Base-by-base conservation (phyloP, 2,888 invertebrate species). In the Protonemura montana region DNA sequence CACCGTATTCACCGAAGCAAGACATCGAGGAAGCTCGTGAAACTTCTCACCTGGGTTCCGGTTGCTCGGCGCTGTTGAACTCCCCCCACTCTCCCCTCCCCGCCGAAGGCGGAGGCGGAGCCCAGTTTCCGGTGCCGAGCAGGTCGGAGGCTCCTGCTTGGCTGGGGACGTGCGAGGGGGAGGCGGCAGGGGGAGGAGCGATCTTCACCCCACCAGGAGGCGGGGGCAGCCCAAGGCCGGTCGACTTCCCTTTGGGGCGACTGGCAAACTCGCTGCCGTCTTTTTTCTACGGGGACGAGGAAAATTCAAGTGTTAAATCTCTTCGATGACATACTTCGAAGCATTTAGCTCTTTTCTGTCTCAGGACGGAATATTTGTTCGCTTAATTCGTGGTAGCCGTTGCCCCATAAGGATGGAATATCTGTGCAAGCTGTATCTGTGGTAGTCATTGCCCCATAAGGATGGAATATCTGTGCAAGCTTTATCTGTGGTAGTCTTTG, bases 201-300 rank as follows among this genome's bases (percentile, higher is more conserved):
- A 96, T 93, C 91, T 95, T 95, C 0, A 95, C 94, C 0, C 95
- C 92, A 0, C 97, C 96, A 13, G 98, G 98, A 6, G 98, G 98
- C 76, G 98, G 98, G 85, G 97, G 94, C 87, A 96, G 92, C 0
- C 94, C 92, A 0, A 93, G 94, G 0, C 92, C 92, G 30, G 94
- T 93, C 5, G 94, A 91, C 89, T 94, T 94, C 87, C 93, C 90
- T 90, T 95, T 95, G 1, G 95, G 92, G 89, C 95, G 95, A 87
- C 95, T 94, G 81, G 94, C 90, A 76, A 93, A 93, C 90, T 97
- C 97, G 85, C 94, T 94, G 28, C 97, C 97, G 92, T 97, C 97
- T 91, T 97, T 97, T 93, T 97, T 97, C 97, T 97, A 90, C 21
- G 91, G 89, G 86, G 87, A 88, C n/a, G n/a, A n/a, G n/a, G n/a